Evolutionary conservation across 2,797 vertebrate species (phyloP), one percentile per base, ranked within the genome.

Genomic region (Rhinoraja longicauda): DNA sequence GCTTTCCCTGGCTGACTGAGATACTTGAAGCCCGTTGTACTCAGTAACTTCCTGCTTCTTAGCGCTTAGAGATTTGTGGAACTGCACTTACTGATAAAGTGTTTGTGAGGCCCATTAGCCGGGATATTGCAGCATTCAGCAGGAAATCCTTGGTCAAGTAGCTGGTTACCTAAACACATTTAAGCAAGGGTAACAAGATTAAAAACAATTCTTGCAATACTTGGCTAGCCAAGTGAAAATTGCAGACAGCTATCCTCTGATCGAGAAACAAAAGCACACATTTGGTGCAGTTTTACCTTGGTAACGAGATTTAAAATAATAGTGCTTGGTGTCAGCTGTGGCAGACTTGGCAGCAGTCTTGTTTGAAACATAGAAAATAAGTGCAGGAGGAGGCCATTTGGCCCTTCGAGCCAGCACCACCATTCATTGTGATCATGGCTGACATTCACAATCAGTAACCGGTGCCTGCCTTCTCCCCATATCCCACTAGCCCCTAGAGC

Each of bases 91-190:
- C 99, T 72, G 45, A 95, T 92, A 99, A 97, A 8, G 95, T 93
- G 24, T 97, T 98, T 95, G 96, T 98, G 78, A 99, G 97, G 86
- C 98, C 97, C 98, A 99, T 99, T 93, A 99, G 93, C 21, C 96
- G 97, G 76, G 98, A 98, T 95, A 99, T 97, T 64, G 96, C 98
- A 19, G 98, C 96, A 64, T 99, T 99, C 95, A 99, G 97, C 29
- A 97, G 95, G 95, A 98, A 98, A 95, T 98, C 98, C 95, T 99
- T 97, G 0, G 97, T 97, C 95, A 99, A 98, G 95, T 97, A 95
- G 93, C 94, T 90, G 0, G 98, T 99, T 95, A 99, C 97, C 99
- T 99, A 94, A 92, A 94, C 90, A 92, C 39, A 91, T 91, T 90
- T 15, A 26, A 92, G 39, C 39, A 73, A 75, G 39, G 70, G 70